Evolutionary conservation across 37 sponge, comb jelly and placozoan species (phyloP).

Genomic region (Crambe crambe): DNA sequence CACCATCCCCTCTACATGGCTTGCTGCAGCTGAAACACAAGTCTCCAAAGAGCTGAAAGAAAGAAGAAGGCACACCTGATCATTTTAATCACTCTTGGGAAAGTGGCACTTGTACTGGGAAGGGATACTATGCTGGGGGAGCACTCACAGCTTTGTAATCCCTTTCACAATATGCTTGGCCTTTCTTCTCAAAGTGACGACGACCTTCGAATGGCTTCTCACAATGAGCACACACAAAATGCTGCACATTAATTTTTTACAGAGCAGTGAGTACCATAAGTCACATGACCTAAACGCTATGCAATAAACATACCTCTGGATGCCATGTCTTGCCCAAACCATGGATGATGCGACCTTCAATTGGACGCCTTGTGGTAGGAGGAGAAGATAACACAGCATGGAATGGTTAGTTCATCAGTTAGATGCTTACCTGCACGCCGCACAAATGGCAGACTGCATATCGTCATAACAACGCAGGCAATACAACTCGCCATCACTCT

Average conservation of each 20-base stretch:
- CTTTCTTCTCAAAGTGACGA: slow-evolving; percentile 92
- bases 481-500: slow-evolving; percentile 85
- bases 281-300: no score
- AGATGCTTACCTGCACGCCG: slow-evolving; percentile 79
- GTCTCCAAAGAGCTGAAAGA: slow-evolving; percentile 90
- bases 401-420: no score
- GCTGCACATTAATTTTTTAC: slow-evolving; percentile 40
- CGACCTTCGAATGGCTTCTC: slow-evolving; percentile 97
- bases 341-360: slow-evolving; percentile 93
- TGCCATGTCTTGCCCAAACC: slow-evolving; percentile 92
- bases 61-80: neutral
- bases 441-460: slow-evolving; percentile 90
- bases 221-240: slow-evolving; percentile 98
- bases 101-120: neutral
- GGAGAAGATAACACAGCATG: neutral
- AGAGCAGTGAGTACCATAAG: no score
- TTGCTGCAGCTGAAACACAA: slow-evolving; percentile 92
- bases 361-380: slow-evolving; percentile 66
- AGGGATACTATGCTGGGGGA: no score
- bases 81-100: neutral
- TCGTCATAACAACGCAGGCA: slow-evolving; percentile 97
- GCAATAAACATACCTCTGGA: slow-evolving; percentile 92
- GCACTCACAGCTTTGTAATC: slow-evolving; percentile 94
- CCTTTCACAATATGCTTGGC: slow-evolving; percentile 94
- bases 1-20: slow-evolving; percentile 85